phyloP scores from a whole-genome alignment of 2,113 vertebrate species.

The Danio rerio region DNA sequence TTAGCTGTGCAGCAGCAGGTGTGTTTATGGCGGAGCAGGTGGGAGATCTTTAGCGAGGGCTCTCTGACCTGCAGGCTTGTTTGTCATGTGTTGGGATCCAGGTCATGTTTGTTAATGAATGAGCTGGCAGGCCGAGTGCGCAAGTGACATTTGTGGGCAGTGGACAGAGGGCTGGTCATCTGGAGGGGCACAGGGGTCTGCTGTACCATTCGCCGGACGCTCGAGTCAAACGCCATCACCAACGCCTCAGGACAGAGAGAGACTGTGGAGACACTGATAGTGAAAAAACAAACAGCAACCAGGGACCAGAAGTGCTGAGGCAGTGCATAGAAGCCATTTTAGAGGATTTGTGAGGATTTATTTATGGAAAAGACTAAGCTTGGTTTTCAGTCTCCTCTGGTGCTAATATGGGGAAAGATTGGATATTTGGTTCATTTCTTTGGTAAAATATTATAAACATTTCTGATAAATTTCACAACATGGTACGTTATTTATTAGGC shows the following conservation, averaged over 20 bases:
- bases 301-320: conserved; percentile 31
- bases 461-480: background rate
- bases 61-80: conserved; percentile 33
- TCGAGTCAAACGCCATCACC: conserved; percentile 30
- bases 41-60: conserved; percentile 34
- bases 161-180: conserved; percentile 32
- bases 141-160: conserved; percentile 48
- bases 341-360: conserved; percentile 39
- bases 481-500: too few relatives aligned
- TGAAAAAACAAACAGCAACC: background rate
- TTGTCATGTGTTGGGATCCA: conserved; percentile 37
- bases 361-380: conserved; percentile 36
- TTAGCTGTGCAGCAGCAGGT: conserved; percentile 16
- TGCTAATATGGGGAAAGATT: background rate
- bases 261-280: conserved; percentile 10
- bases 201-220: conserved; percentile 37
- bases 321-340: conserved; percentile 43
- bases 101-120: conserved; percentile 56
- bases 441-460: background rate
- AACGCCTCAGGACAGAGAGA: background rate
- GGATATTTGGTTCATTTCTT: too few relatives aligned
- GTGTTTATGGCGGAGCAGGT: conserved; percentile 37
- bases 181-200: conserved; percentile 33
- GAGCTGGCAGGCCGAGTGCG: conserved; percentile 41
- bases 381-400: conserved; percentile 33